These are phyloP conservation scores for Adela reaumurella DNA, from an alignment of 2,888 invertebrate genomes.

Conservation along the genomic window DNA sequence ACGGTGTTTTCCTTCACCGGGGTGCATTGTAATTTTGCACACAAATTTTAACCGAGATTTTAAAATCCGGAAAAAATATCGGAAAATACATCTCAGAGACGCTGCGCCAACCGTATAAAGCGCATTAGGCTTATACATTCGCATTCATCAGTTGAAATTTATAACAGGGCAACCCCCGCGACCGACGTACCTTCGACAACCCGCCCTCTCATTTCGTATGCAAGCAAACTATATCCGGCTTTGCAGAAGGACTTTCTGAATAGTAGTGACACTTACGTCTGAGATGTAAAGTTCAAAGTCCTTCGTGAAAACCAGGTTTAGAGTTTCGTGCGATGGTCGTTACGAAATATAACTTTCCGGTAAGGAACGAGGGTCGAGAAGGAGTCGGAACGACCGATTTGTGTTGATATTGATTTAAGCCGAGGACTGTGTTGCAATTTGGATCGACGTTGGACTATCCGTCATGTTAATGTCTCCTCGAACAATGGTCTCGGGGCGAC, in stretches of 20 bases:
- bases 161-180: slow-evolving; percentile 3
- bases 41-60: no score
- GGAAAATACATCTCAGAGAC: not conserved
- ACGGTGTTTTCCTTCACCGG: no score
- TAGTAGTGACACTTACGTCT: no score
- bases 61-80: no score
- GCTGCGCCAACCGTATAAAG: not conserved
- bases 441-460: not conserved
- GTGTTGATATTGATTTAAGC: not conserved
- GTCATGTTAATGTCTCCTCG: not conserved
- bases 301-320: not conserved
- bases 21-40: no score
- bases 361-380: not conserved
- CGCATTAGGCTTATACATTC: slow-evolving; percentile 16
- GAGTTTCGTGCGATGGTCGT: not conserved
- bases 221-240: not conserved
- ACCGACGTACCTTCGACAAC: not conserved
- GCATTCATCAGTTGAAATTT: slow-evolving; percentile 14
- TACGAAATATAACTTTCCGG: not conserved
- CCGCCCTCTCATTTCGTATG: slow-evolving; percentile 3
- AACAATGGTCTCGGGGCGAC: not conserved
- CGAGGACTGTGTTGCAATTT: not conserved
- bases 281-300: not conserved
- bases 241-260: no score
- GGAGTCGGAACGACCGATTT: not conserved